Evolutionary conservation across 2,113 vertebrate species (phyloP).

Genomic region (Okapia johnstoni): DNA sequence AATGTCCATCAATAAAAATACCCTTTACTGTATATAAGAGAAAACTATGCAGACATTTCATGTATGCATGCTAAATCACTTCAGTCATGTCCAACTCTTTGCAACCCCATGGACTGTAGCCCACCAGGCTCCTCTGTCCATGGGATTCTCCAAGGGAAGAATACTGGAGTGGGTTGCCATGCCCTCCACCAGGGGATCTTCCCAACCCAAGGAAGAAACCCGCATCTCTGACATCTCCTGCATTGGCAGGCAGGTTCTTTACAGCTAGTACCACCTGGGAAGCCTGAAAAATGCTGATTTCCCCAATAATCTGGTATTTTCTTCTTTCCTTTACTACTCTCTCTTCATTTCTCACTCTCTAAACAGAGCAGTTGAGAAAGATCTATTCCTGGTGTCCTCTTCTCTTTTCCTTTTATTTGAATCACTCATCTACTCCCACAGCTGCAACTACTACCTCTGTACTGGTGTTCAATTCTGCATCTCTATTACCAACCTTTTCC

Average conservation of each 20-base stretch:
- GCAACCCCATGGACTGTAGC: background rate
- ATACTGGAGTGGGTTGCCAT: background rate
- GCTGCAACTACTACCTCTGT: background rate
- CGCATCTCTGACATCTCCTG: background rate
- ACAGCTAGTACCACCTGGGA: background rate
- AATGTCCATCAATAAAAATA: background rate
- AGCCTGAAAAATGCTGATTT: background rate
- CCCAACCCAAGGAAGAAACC: background rate
- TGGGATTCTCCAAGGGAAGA: background rate
- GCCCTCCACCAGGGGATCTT: background rate
- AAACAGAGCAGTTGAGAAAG: background rate
- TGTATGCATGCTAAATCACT: background rate
- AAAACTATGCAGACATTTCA: background rate
- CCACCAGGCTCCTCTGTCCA: background rate
- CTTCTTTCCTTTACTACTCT: background rate
- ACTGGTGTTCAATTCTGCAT: background rate
- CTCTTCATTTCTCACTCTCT: background rate
- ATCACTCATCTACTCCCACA: background rate
- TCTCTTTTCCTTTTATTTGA: background rate
- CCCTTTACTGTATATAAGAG: background rate
- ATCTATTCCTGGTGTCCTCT: background rate
- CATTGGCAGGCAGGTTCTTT: background rate
- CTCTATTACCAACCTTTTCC: background rate
- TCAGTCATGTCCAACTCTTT: background rate
- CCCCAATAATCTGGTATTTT: background rate